Evolutionary conservation across 1,140 invertebrate genomes (phyloP), one percentile per base, ranked within the genome.

Genomic region (Vollenhovia emeryi): DNA sequence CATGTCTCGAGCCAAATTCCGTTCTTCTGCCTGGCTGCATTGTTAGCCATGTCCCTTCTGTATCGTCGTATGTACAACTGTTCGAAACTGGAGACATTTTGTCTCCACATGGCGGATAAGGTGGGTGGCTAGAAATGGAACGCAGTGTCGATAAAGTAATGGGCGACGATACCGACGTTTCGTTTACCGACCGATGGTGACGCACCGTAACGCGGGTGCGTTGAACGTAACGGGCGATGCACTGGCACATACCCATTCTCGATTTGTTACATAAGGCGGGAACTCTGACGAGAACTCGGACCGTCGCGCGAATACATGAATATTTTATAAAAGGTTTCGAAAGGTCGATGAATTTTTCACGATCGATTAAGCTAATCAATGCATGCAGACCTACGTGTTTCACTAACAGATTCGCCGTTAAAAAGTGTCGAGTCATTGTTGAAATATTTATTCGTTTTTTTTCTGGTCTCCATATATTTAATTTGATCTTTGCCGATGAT

Each of bases 311-410:
- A 40, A 50, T 13, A 7, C 7, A 64, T 52, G 21, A 68, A 79
- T 40, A 52, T 66, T 79, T 36, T n/a, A 60, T 62, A 15, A 52
- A 55, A 30, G n/a, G 33, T 30, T n/a, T 68, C 15, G 21, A 68
- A 52, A 79, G 45, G 60, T 68, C 21, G 15, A 79, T 9, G 7
- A 79, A 43, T 50, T 66, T n/a, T 48, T 0, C 11, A 1, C 1
- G n/a, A 33, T 55, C 2, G 5, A 64, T 64, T n/a, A 52, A 2
- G 0, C 6, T 52, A 50, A 68, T 79, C 21, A 79, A 68, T 68
- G 27, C n/a, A 24, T 3, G 13, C 13, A 27, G 33, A 24, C 8
- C 30, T 73, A 6, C 24, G 27, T 33, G 27, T 40, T 18, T 68
- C 8, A 2, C 21, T 8, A 8, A 15, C 9, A 2, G n/a, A 40